Evolutionary conservation across 2,888 invertebrate species (phyloP).

Genomic region (Syrphus vitripennis): DNA sequence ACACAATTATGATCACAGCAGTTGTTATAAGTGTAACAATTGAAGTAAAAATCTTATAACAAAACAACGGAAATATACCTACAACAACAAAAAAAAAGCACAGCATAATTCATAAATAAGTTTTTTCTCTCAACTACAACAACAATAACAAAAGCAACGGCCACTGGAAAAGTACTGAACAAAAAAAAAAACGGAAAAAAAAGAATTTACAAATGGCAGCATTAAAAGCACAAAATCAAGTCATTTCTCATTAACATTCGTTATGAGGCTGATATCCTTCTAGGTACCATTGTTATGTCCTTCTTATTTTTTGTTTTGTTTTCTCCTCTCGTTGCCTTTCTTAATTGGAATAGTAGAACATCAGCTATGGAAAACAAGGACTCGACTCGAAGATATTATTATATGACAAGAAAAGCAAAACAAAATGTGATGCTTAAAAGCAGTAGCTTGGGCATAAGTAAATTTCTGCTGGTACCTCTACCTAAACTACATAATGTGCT

Average conservation of each 20-base stretch:
- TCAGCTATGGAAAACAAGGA: constrained; percentile 39
- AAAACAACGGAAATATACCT: background rate
- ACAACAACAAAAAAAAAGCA: background rate
- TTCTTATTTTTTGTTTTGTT: background rate
- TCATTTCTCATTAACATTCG: constrained; percentile 72
- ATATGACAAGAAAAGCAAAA: background rate
- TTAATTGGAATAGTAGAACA: constrained; percentile 69
- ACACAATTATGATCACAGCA: constrained; percentile 39
- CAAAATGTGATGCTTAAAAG: background rate
- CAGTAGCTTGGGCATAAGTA: constrained; percentile 13
- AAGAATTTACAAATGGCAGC: constrained; percentile 62
- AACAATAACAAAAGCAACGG: background rate
- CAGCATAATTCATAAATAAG: background rate
- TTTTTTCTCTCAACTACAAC: background rate
- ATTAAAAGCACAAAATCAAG: constrained; percentile 71
- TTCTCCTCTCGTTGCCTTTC: constrained; percentile 49
- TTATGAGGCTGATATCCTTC: constrained; percentile 70
- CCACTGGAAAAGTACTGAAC: background rate
- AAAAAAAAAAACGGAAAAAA: background rate
- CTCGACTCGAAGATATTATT: background rate
- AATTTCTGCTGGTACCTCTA: background rate
- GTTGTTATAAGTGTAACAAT: constrained; percentile 34
- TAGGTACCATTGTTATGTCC: constrained; percentile 64
- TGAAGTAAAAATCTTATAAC: background rate
- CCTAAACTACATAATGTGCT: background rate